A percentile compares a stretch with the other conserved stretches of the same genome.
Conservation (phyloP, 1,140 invertebrate species). For the Cotesia typhae region DNA sequence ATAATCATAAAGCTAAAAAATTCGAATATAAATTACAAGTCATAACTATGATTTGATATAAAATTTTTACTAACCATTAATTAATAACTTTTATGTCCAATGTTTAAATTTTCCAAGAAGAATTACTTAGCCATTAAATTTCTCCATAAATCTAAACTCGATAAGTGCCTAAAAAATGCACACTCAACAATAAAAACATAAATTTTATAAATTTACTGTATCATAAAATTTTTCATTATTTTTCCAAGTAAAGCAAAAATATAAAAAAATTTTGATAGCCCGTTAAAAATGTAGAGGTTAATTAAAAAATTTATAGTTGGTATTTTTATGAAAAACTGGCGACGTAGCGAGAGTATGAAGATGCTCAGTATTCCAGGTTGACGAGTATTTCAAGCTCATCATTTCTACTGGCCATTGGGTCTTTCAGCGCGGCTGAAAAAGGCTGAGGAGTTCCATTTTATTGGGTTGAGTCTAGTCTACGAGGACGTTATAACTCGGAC, state of each 20-base stretch:
- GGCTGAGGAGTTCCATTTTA: background rate
- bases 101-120: too few relatives aligned
- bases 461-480: slow-evolving; percentile 9
- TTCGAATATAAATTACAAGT: too few relatives aligned
- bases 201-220: background rate
- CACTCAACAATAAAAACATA: background rate
- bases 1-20: too few relatives aligned
- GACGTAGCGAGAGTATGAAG: slow-evolving; percentile 12
- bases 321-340: background rate
- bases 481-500: slow-evolving; percentile 19
- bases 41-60: too few relatives aligned
- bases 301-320: slow-evolving; percentile 19
- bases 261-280: background rate
- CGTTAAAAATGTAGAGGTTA: background rate
- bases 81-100: too few relatives aligned
- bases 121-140: too few relatives aligned
- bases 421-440: slow-evolving; percentile 22
- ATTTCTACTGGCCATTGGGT: slow-evolving; percentile 8
- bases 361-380: slow-evolving; percentile 1
- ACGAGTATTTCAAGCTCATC: slow-evolving; percentile 1
- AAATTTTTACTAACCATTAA: too few relatives aligned
- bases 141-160: too few relatives aligned
- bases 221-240: too few relatives aligned
- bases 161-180: too few relatives aligned
- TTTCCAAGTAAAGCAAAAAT: background rate